Percentiles rank a stretch among this genome's conserved stretches.
These are phyloP conservation scores for Heterochromis multidens DNA, from an alignment of 2,113 vertebrate genomes.

Conservation along the genomic window DNA sequence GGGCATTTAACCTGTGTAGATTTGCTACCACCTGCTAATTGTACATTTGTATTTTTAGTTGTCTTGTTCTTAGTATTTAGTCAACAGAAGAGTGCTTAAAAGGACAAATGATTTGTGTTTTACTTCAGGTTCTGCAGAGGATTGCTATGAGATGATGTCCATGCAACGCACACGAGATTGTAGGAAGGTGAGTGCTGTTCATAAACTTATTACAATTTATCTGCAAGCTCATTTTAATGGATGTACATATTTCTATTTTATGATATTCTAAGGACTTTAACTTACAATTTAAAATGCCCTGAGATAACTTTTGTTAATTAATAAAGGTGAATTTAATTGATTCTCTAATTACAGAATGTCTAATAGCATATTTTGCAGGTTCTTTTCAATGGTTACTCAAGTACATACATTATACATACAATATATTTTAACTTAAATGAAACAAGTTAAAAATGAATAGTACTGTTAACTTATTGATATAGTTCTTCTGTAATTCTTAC, in stretches of 20 bases:
- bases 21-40: not conserved
- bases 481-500: not conserved
- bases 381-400: too few relatives aligned
- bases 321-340: not conserved
- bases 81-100: not conserved
- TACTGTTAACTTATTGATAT: not conserved
- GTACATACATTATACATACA: too few relatives aligned
- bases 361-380: not conserved
- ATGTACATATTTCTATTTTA: not conserved
- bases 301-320: not conserved
- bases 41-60: not conserved
- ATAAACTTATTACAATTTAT: not conserved
- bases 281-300: not conserved
- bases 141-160: constrained; percentile 67
- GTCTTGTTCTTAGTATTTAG: accelerated
- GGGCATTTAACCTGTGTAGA: not conserved
- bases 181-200: constrained; percentile 43
- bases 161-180: constrained; percentile 1
- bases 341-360: not conserved
- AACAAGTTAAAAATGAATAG: too few relatives aligned
- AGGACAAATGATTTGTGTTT: not conserved
- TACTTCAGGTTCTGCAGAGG: constrained; percentile 11
- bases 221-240: not conserved
- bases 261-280: not conserved
- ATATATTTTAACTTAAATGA: too few relatives aligned